phyloP scores from a whole-genome alignment of 37 sponge, comb jelly and placozoan species.

The Halisarca cf. caerulea region DNA sequence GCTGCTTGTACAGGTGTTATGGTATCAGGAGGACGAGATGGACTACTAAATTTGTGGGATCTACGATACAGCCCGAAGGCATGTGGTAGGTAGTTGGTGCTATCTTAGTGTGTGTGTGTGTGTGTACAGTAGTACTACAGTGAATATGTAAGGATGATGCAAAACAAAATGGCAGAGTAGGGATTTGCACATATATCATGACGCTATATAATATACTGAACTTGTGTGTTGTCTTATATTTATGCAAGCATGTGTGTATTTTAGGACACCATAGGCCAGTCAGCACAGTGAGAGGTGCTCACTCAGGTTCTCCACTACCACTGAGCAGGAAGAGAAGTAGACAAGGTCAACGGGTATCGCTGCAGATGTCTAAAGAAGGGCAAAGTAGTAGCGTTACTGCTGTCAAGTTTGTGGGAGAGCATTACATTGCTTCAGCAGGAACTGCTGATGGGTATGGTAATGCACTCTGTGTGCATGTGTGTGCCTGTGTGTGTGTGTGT shows the following conservation, averaged over 20 bases:
- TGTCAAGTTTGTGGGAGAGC: slow-evolving; percentile 55
- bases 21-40: slow-evolving; percentile 78
- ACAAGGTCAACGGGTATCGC: neutral
- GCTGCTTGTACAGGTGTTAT: slow-evolving; percentile 53
- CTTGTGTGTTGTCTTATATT: too few relatives aligned
- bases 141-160: too few relatives aligned
- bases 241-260: neutral
- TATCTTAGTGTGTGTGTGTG: slow-evolving; percentile 16
- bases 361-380: neutral
- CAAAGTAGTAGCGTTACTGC: slow-evolving; percentile 57
- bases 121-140: too few relatives aligned
- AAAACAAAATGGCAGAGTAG: too few relatives aligned
- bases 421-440: slow-evolving; percentile 60
- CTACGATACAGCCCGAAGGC: slow-evolving; percentile 37
- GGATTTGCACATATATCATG: too few relatives aligned
- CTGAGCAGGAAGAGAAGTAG: neutral
- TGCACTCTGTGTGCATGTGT: too few relatives aligned
- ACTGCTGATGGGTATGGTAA: slow-evolving; percentile 71
- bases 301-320: neutral
- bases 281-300: neutral
- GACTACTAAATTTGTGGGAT: slow-evolving; percentile 71
- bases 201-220: too few relatives aligned
- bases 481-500: too few relatives aligned
- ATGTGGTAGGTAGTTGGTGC: slow-evolving; percentile 21
- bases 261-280: slow-evolving; percentile 10